Evolutionary conservation across 2,888 invertebrate species (phyloP), one percentile per base, ranked within the genome.

Genomic region (Entomobrya proxima): DNA sequence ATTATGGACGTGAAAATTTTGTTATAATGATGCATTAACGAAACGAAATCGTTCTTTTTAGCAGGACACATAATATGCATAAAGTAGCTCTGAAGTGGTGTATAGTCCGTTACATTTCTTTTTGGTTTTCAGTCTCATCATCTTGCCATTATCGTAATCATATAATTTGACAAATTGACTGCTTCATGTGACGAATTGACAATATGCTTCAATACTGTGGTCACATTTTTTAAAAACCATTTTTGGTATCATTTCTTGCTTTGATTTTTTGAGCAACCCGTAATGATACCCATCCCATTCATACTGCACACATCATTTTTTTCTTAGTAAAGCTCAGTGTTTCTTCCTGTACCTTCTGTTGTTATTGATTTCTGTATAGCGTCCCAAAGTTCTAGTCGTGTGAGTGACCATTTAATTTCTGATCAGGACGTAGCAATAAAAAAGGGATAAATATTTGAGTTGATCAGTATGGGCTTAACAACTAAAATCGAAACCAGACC

Each of bases 161-260:
- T 47, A 74, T 58, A 72, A 72, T 74, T 74, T 67, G 5, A 40
- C 58, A 61, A 72, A 44, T 47, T 74, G 74, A 27, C 32, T 58
- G 58, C 74, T 74, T 50, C 47, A 74, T 74, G 81, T 74, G 81
- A 81, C 81, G 74, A 81, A 81, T 81, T 81, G 81, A 32, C 72
- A 80, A 40, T 69, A 37, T 67, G 11, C 37, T 27, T 61, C 21
- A 24, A 7, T n/a, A 9, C 7, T 74, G 81, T 74, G 81, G 81
- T 81, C 47, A 61, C 44, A 74, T 81, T 44, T 52, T 72, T 72
- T 67, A 24, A 72, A 11, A 35, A 5, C 64, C 78, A 24, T 78
- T 67, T 44, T 64, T 78, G 47, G 47, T 13, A 32, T 58, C 24
- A 58, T 27, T 72, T 61, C 44, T 58, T n/a, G 37, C 35, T 35